phyloP scores from a whole-genome alignment of 2,113 vertebrate species.

The Motacilla tschutschensis region DNA sequence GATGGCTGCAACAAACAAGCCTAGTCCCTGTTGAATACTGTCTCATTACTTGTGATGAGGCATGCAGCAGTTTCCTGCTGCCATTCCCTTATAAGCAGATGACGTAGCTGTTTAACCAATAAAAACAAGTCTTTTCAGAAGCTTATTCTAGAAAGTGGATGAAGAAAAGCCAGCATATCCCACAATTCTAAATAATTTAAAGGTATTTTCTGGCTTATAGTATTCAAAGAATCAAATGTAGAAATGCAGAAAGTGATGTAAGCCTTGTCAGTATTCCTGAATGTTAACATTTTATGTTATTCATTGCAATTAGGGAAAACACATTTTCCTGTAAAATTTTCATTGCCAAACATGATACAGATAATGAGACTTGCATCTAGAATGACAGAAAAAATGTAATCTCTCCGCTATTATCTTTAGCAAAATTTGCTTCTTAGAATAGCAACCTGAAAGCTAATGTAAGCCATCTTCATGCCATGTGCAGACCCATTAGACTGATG shows the following conservation, averaged over 20 bases:
- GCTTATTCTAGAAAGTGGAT: conserved; percentile 69
- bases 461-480: conserved; percentile 71
- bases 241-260: conserved; percentile 51
- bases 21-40: conserved; percentile 72
- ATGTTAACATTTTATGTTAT: conserved; percentile 43
- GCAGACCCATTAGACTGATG: conserved; percentile 76
- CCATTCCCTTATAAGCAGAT: conserved; percentile 74
- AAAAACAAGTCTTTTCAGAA: conserved; percentile 73
- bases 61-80: conserved; percentile 75
- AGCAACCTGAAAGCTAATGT: conserved; percentile 80
- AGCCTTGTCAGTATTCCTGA: conserved; percentile 44
- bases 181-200: conserved; percentile 52
- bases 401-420: conserved; percentile 73
- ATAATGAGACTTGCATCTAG: conserved; percentile 74
- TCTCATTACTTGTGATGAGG: conserved; percentile 76
- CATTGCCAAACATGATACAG: conserved; percentile 69
- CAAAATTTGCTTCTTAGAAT: conserved; percentile 74
- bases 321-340: conserved; percentile 69
- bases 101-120: conserved; percentile 72
- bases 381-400: conserved; percentile 74
- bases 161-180: conserved; percentile 53
- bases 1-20: conserved; percentile 77
- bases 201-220: conserved; percentile 55
- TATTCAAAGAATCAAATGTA: conserved; percentile 32
- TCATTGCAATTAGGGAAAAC: conserved; percentile 74